Evolutionary conservation across 2,888 invertebrate species (phyloP).

Genomic region (Salpingus planirostris): DNA sequence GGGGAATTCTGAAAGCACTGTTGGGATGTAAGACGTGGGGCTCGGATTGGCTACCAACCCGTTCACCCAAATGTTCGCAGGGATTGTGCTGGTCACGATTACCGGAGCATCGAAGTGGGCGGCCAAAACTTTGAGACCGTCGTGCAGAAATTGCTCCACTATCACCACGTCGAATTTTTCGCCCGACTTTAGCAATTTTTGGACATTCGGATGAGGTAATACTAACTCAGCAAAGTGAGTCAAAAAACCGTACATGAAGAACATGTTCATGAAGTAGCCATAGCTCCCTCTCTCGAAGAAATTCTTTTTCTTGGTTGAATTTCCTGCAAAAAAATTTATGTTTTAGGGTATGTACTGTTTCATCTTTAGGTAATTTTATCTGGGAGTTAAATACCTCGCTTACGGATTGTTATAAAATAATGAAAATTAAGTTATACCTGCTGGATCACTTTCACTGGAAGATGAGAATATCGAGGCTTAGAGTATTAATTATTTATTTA

Average conservation of each 20-base stretch:
- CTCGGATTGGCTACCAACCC: constrained; percentile 42
- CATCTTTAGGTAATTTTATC: too few relatives aligned
- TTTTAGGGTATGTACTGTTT: too few relatives aligned
- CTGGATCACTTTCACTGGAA: too few relatives aligned
- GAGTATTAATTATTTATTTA: too few relatives aligned
- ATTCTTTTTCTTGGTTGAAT: too few relatives aligned
- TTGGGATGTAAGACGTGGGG: constrained; percentile 45
- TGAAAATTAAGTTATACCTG: too few relatives aligned
- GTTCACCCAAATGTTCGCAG: constrained; percentile 41
- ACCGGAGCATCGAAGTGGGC: constrained; percentile 32
- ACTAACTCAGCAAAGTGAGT: neutral
- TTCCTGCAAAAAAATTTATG: too few relatives aligned
- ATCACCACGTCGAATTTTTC: constrained; percentile 34
- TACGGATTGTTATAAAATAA: too few relatives aligned
- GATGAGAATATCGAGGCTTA: too few relatives aligned
- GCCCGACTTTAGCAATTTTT: constrained; percentile 28
- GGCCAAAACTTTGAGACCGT: constrained; percentile 38
- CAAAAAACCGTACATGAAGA: neutral
- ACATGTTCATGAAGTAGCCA: too few relatives aligned
- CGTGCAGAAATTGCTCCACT: constrained; percentile 43
- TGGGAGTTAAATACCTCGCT: too few relatives aligned
- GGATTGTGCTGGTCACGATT: constrained; percentile 39
- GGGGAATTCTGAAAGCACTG: constrained; percentile 38
- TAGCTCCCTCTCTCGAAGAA: too few relatives aligned
- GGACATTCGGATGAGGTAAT: constrained; percentile 17